Percentiles rank a stretch among this genome's conserved stretches.
phyloP scores from a whole-genome alignment of 2,113 vertebrate species.

The Prolemur simus region DNA sequence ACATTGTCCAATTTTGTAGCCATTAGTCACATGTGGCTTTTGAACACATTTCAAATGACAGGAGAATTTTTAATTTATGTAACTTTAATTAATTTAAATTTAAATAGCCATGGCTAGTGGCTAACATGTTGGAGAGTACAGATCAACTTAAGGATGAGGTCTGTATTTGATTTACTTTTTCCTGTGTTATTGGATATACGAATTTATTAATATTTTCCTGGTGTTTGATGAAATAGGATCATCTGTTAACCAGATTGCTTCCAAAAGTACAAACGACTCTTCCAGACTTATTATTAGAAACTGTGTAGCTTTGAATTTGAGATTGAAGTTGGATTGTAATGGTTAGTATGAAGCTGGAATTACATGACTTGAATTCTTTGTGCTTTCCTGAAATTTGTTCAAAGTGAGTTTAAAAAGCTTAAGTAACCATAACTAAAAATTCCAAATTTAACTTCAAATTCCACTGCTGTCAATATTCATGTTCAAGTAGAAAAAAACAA shows the following conservation, averaged over 20 bases:
- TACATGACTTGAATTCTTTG: background rate
- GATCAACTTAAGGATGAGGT: background rate
- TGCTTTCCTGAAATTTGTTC: background rate
- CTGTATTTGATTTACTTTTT: background rate
- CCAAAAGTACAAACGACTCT: background rate
- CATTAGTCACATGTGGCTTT: background rate
- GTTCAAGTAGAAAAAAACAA: background rate
- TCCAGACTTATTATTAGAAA: background rate
- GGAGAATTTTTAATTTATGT: conserved; percentile 1
- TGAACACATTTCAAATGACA: background rate
- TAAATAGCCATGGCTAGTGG: background rate
- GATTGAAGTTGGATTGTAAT: background rate
- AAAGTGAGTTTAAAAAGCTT: background rate
- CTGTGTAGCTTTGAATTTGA: background rate
- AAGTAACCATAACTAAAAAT: background rate
- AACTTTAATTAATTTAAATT: conserved; percentile 5
- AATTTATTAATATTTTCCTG: background rate
- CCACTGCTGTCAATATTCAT: background rate
- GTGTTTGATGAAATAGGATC: background rate
- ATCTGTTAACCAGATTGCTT: background rate
- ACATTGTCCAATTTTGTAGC: background rate
- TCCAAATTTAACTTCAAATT: background rate
- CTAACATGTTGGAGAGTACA: background rate
- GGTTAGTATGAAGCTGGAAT: background rate
- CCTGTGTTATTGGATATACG: background rate